Conservation (phyloP, 1,140 invertebrate genomes). For the Eciton burchellii region DNA sequence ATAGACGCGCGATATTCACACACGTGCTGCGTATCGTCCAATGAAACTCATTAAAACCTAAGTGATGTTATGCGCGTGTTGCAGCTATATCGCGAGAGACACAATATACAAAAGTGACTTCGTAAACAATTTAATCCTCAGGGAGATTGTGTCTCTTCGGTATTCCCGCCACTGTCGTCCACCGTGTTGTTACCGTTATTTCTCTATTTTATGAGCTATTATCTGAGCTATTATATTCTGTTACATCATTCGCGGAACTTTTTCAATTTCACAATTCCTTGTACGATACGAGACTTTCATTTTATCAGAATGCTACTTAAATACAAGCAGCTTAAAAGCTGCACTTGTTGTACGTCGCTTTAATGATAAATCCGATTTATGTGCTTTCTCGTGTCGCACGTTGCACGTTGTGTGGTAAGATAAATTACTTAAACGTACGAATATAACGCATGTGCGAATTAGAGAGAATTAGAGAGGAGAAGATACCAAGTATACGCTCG, state of each 20-base stretch:
- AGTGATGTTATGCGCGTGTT: constrained; percentile 3
- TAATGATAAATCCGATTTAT: constrained; percentile 25
- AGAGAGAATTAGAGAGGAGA: neutral
- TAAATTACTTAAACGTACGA: constrained; percentile 8
- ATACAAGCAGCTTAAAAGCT: neutral
- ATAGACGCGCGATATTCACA: neutral
- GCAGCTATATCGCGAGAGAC: neutral
- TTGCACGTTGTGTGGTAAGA: neutral
- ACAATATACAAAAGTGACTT: neutral
- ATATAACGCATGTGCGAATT: neutral
- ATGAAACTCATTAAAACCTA: constrained; percentile 13
- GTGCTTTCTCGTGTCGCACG: neutral
- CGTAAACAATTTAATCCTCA: constrained; percentile 40
- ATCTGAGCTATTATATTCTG: neutral
- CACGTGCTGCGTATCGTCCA: neutral
- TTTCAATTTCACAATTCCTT: constrained; percentile 6
- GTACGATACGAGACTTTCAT: neutral
- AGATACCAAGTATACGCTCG: neutral
- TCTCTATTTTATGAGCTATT: constrained; percentile 4
- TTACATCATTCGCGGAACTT: constrained; percentile 36
- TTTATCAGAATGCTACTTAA: too few species aligned
- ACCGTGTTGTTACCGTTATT: neutral
- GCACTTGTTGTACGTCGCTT: neutral
- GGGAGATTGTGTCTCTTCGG: neutral
- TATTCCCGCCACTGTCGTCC: neutral